phyloP scores from a whole-genome alignment of 2,113 vertebrate genomes.

The Etia nguti region DNA sequence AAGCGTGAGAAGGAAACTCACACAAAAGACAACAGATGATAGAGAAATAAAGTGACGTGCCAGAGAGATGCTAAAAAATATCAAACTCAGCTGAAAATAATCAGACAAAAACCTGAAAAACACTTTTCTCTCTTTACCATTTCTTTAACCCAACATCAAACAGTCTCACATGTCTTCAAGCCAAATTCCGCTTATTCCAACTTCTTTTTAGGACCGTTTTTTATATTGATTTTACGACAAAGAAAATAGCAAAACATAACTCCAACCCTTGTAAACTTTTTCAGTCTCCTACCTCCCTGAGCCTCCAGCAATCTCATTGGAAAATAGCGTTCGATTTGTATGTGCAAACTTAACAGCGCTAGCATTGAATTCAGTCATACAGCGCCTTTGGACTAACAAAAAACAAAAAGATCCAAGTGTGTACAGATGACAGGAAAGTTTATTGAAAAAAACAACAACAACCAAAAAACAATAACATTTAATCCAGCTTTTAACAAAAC shows the following conservation, averaged over 20 bases:
- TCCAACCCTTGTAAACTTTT: background rate
- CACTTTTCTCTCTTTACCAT: background rate
- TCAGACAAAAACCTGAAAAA: background rate
- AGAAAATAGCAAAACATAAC: background rate
- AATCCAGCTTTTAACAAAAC: background rate
- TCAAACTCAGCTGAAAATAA: background rate
- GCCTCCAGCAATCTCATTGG: background rate
- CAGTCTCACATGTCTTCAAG: background rate
- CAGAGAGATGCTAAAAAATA: background rate
- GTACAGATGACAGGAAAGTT: background rate
- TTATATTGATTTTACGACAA: background rate
- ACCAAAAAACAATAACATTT: background rate
- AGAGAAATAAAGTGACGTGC: background rate
- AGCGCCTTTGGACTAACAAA: background rate
- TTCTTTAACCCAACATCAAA: conserved; percentile 11
- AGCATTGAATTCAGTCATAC: background rate
- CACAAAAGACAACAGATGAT: background rate
- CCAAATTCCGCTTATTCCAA: background rate
- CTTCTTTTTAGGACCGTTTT: background rate
- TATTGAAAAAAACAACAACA: background rate
- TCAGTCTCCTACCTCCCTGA: background rate
- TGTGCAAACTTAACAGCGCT: background rate
- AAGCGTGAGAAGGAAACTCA: background rate
- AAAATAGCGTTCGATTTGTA: background rate
- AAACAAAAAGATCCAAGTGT: background rate